Base-by-base conservation (phyloP, 2,797 vertebrate species). In the Aphelocoma californica region DNA sequence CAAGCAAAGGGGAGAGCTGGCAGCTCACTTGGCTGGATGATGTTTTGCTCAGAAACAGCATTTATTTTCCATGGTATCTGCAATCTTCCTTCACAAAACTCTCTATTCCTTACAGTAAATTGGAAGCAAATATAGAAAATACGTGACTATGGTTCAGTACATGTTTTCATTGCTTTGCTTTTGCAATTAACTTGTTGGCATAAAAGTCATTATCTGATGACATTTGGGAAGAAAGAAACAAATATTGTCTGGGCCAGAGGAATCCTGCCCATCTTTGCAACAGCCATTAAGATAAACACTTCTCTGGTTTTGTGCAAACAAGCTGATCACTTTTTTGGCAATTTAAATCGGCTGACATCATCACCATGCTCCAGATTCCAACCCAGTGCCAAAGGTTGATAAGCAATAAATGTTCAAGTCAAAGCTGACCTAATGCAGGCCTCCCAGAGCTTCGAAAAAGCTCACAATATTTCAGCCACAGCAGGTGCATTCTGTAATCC, bases 121-220 rank as follows among this genome's bases (percentile, higher is more conserved):
- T 92, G 89, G 90, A 93, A 95, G 88, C 75, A 93, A 94, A 93
- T 85, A 93, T 72, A 79, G 64, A 91, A 96, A 97, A 73, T 80
- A 20, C 25, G 12, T 69, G 48, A 88, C 74, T 78, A 18, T 58
- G 83, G 91, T 91, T 97, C 95, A 50, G 90, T 45, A 34, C 90
- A 77, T 92, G 92, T 95, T 97, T 97, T 79, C 83, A 92, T 94
- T 94, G 92, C 90, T 97, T 96, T 96, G 84, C 81, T 97, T 97
- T 97, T 97, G 91, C 97, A 98, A 97, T 98, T 98, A 98, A 97
- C 96, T 97, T 96, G 97, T 96, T 95, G 97, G 85, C 94, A 90
- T 97, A 93, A 94, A 96, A 96, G 71, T 92, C 75, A 91, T 97
- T 97, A 97, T 97, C 94, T 25, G 72, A 94, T 93, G 97, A 89